These are phyloP conservation scores for Ryuthela nishihirai DNA, from an alignment of 2,888 invertebrate species.

Conservation along the genomic window DNA sequence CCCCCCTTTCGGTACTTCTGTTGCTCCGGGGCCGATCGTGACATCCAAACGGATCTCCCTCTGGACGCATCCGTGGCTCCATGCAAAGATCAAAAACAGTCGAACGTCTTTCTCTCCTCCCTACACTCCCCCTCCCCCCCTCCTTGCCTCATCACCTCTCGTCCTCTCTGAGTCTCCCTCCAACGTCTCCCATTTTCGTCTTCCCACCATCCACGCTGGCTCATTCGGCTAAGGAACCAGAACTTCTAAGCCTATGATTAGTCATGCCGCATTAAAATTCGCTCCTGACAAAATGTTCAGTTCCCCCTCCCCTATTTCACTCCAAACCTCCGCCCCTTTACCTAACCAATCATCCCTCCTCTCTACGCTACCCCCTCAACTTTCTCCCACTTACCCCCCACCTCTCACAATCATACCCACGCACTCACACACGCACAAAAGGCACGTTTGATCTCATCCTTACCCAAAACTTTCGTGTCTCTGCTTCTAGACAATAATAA, in stretches of 20 bases:
- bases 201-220: too few relatives aligned
- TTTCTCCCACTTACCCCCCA: slow-evolving; percentile 4
- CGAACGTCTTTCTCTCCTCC: slow-evolving; percentile 2
- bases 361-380: slow-evolving; percentile 15
- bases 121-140: slow-evolving; percentile 17
- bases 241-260: too few relatives aligned
- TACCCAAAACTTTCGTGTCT: too few relatives aligned
- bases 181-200: too few relatives aligned
- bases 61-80: slow-evolving; percentile 14
- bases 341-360: slow-evolving; percentile 36
- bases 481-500: too few relatives aligned
- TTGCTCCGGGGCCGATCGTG: slow-evolving; percentile 16
- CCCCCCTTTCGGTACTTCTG: slow-evolving; percentile 16
- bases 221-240: too few relatives aligned
- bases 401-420: too few relatives aligned
- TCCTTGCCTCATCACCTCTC: slow-evolving; percentile 21
- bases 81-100: slow-evolving; percentile 10
- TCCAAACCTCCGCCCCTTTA: slow-evolving; percentile 27
- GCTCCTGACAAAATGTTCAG: too few relatives aligned
- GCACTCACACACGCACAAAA: too few relatives aligned
- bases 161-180: neutral
- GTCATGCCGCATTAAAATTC: too few relatives aligned
- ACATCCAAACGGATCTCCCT: slow-evolving; percentile 30
- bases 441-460: too few relatives aligned
- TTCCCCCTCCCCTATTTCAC: slow-evolving; percentile 32